Base-by-base conservation (phyloP, 2,888 invertebrate species). In the Cephus nigrinus region DNA sequence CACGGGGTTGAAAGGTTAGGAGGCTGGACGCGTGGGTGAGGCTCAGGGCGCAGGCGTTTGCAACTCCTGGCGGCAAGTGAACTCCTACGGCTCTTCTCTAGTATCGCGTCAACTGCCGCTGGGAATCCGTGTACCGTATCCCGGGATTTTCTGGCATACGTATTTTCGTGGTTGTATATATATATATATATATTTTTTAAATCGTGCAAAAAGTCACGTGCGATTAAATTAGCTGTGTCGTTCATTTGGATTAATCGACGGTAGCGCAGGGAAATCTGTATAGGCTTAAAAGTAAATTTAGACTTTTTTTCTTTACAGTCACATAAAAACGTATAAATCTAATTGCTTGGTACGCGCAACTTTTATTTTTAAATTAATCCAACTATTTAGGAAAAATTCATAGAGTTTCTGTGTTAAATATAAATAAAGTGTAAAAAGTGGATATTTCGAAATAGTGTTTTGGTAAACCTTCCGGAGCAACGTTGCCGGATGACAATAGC, bases 51-150 rank as follows among this genome's bases (percentile, higher is more conserved):
- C 89, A 89, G 85, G 89, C 89, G 89, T 88, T 80, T 81, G 79
- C 74, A 73, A 30, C 32, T 55, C 55, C 75, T 86, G 86, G 88
- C 87, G 87, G 86, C 87, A 86, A 86, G 85, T 80, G 82, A 83
- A 81, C 81, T 83, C 83, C 82, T 23, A 55, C 55, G 55, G 84
- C 82, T 86, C 85, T 86, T 81, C 86, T 86, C 85, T 88, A 90
- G 90, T 90, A 84, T 87, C 88, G 90, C 90, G 90, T 88, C 87
- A 88, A 86, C 89, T 86, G 86, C 87, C 89, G 89, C 87, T 85
- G 86, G 85, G 85, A 84, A 86, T 83, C 83, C 85, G 87, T 83
- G 86, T 79, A 32, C 76, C 36, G 71, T 23, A 71, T 23, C 71
- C 31, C 9, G 71, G 4, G 9, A 55, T 55, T 40, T 15, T 40